These are phyloP conservation scores for Siphonodentalium dalli DNA, from an alignment of 2,888 invertebrate genomes.

Conservation along the genomic window DNA sequence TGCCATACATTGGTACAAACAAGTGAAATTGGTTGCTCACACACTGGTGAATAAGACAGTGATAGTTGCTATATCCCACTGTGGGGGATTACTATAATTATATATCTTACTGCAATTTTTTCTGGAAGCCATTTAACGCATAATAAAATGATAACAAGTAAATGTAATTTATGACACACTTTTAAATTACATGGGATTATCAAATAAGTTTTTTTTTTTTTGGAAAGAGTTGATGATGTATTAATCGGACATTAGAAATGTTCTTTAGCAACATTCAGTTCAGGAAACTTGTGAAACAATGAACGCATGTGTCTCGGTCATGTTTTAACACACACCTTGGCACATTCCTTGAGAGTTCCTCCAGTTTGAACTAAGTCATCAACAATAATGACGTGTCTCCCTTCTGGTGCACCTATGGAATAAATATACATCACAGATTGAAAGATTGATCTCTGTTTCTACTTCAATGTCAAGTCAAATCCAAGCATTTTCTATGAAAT, in stretches of 20 bases:
- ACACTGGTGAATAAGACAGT: no score
- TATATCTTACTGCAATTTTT: no score
- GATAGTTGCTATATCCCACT: no score
- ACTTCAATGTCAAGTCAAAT: no score
- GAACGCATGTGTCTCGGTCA: background rate
- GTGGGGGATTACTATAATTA: no score
- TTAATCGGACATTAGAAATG: background rate
- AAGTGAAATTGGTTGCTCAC: no score
- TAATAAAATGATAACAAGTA: no score
- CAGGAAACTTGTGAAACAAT: background rate
- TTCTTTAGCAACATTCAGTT: background rate
- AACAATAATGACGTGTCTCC: slow-evolving; percentile 62
- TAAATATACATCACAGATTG: background rate
- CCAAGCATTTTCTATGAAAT: no score
- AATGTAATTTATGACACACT: no score
- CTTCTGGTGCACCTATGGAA: slow-evolving; percentile 56
- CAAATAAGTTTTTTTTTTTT: background rate
- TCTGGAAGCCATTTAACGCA: no score
- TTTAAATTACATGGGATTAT: background rate
- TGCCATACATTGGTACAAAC: no score
- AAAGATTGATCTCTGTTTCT: no score
- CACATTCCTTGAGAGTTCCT: slow-evolving; percentile 64
- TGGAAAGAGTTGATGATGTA: background rate
- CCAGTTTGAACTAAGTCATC: slow-evolving; percentile 66
- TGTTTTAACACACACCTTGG: slow-evolving; percentile 45